Percentiles rank a stretch among this genome's conserved stretches.
phyloP scores from a whole-genome alignment of 2,888 invertebrate species.

The Cerastis leucographa region DNA sequence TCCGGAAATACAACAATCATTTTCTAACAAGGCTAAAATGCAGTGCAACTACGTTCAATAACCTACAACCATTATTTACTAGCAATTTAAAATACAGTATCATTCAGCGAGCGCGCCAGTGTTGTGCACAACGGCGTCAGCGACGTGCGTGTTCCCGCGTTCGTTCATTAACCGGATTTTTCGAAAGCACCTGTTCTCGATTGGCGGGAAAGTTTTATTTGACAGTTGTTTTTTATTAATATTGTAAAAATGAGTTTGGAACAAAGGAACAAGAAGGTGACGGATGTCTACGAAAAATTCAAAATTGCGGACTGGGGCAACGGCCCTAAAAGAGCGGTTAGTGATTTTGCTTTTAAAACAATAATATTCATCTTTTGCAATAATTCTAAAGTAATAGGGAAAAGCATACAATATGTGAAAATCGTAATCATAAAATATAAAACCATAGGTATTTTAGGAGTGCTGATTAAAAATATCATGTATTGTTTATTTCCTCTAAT shows the following conservation, averaged over 20 bases:
- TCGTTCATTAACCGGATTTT: constrained; percentile 65
- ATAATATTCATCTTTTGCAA: constrained; percentile 25
- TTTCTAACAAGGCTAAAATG: constrained; percentile 69
- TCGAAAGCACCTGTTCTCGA: constrained; percentile 69
- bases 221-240: constrained; percentile 62
- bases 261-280: constrained; percentile 85
- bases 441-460: neutral
- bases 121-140: constrained; percentile 75
- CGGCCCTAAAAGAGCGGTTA: constrained; percentile 76
- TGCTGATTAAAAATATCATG: neutral
- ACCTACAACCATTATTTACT: constrained; percentile 70
- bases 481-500: constrained; percentile 7
- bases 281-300: constrained; percentile 86
- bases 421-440: neutral
- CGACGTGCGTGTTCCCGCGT: constrained; percentile 77
- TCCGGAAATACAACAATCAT: constrained; percentile 65
- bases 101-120: constrained; percentile 77
- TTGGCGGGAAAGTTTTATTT: constrained; percentile 82
- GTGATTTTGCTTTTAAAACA: constrained; percentile 66
- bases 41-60: constrained; percentile 68
- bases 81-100: constrained; percentile 76
- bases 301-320: constrained; percentile 87
- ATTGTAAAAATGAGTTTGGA: constrained; percentile 85
- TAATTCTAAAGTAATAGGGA: neutral
- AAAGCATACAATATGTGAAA: constrained; percentile 1